Conservation (phyloP, 2,797 vertebrate species). For the Babyrousa celebensis region DNA sequence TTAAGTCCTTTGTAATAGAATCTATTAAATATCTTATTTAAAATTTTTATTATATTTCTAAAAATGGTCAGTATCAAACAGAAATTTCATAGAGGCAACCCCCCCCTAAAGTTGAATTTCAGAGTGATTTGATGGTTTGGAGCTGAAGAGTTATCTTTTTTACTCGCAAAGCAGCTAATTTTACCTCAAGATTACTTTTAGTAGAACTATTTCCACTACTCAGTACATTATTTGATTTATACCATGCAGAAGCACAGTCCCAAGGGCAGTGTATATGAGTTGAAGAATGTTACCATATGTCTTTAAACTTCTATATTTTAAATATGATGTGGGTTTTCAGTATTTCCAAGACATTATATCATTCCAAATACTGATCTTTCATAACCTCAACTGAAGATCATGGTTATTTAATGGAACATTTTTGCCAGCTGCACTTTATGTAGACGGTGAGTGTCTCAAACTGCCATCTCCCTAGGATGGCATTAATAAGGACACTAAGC, state of each 20-base stretch:
- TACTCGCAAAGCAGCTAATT: background rate
- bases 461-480: background rate
- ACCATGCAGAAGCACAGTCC: constrained; percentile 1
- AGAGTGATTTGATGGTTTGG: constrained; percentile 49
- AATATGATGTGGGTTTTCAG: background rate
- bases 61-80: background rate
- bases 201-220: constrained; percentile 19
- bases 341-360: background rate
- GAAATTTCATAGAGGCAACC: constrained; percentile 5
- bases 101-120: background rate
- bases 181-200: constrained; percentile 16
- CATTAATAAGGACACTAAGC: constrained; percentile 10
- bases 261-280: background rate
- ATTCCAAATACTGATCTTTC: background rate
- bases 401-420: background rate
- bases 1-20: background rate
- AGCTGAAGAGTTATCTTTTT: constrained; percentile 20
- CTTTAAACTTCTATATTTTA: constrained; percentile 36
- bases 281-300: constrained; percentile 16
- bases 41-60: constrained; percentile 29
- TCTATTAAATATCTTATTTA: constrained; percentile 18
- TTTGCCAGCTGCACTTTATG: background rate
- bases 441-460: background rate
- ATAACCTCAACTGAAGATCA: background rate
- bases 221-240: constrained; percentile 30